Conservation (phyloP, 2,888 invertebrate species). For the Drosophila antonietae region DNA sequence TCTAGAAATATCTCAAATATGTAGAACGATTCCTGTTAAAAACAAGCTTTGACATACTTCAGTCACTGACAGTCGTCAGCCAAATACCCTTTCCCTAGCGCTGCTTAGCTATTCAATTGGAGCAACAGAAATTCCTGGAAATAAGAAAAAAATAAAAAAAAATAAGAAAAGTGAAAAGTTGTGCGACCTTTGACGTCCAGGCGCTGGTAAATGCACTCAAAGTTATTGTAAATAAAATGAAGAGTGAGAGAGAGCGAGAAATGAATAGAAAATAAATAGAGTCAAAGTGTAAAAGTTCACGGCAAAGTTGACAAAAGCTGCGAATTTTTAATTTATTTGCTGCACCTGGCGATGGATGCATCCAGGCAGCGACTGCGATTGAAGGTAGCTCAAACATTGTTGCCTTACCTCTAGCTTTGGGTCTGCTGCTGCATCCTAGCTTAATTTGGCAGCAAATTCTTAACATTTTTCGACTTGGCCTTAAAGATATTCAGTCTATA, state of each 20-base stretch:
- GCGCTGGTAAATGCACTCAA: conserved; percentile 45
- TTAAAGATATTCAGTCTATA: background rate
- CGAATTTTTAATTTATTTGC: conserved; percentile 67
- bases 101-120: conserved; percentile 2
- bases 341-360: conserved; percentile 20
- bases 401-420: background rate
- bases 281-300: conserved; percentile 61
- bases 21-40: background rate
- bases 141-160: background rate
- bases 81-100: conserved; percentile 2
- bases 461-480: background rate
- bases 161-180: conserved; percentile 55
- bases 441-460: background rate
- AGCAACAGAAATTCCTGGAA: conserved; percentile 6
- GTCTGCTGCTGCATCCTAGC: conserved; percentile 4
- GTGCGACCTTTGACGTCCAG: conserved; percentile 57
- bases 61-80: background rate
- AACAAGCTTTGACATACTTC: conserved; percentile 2
- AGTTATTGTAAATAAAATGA: conserved; percentile 34
- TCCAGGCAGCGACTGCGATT: conserved; percentile 7
- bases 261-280: conserved; percentile 21
- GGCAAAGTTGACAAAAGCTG: conserved; percentile 52
- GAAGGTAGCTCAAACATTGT: conserved; percentile 8
- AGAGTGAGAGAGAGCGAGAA: background rate
- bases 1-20: background rate